Percentiles rank a stretch among this genome's conserved stretches.
These are phyloP conservation scores for Helleia helle DNA, from an alignment of 2,888 invertebrate species.

Conservation along the genomic window DNA sequence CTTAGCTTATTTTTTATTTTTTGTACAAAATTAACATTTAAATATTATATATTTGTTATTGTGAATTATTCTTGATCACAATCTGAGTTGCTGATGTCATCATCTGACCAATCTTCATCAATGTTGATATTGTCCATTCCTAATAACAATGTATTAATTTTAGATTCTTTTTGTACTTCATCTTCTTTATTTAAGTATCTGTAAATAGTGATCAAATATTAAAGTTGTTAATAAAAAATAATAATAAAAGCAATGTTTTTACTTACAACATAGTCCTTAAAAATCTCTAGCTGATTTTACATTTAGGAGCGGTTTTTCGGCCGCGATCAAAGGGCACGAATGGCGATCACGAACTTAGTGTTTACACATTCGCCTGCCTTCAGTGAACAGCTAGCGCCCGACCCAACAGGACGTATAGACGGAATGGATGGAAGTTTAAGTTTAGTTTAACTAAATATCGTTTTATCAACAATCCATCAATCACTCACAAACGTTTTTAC, in stretches of 20 bases:
- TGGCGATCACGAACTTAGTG: no score
- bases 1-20: background rate
- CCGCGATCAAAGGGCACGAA: no score
- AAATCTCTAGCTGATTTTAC: no score
- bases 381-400: no score
- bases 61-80: slow-evolving; percentile 9
- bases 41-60: background rate
- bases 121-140: slow-evolving; percentile 40
- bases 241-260: background rate
- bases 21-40: background rate
- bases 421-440: no score
- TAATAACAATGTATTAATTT: slow-evolving; percentile 38
- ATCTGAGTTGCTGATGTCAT: slow-evolving; percentile 12
- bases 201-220: slow-evolving; percentile 21
- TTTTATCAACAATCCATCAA: no score
- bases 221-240: slow-evolving; percentile 1
- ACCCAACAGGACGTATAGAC: no score
- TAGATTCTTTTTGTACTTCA: slow-evolving; percentile 43
- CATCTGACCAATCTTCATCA: slow-evolving; percentile 31
- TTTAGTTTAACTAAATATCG: no score
- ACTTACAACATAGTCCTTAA: background rate
- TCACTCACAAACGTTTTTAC: no score
- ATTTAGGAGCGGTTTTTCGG: no score
- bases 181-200: slow-evolving; percentile 59
- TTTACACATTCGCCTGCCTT: no score